Percentiles rank a stretch among this genome's conserved stretches.
phyloP scores from a whole-genome alignment of 1,140 invertebrate species.

The Listronotus bonariensis region DNA sequence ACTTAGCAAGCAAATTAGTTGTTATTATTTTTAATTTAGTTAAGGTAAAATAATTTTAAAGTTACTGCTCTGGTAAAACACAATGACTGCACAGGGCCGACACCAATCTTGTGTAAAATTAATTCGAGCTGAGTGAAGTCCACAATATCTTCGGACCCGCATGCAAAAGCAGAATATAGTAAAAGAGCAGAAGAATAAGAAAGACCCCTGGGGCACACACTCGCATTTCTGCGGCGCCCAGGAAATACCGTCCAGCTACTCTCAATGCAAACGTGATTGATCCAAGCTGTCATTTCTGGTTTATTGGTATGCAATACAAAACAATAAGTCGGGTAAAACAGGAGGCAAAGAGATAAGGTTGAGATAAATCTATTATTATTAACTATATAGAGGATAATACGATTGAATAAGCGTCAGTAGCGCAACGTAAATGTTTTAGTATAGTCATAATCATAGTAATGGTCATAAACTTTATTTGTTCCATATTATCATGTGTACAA shows the following conservation, averaged over 20 bases:
- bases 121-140: slow-evolving; percentile 1
- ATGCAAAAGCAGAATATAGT: slow-evolving; percentile 5
- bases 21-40: no score
- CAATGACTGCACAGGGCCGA: slow-evolving; percentile 8
- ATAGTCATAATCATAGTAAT: no score
- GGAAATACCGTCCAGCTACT: slow-evolving; percentile 13
- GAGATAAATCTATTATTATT: slow-evolving; percentile 20
- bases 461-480: no score
- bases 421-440: no score
- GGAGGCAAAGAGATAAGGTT: slow-evolving; percentile 20
- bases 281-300: slow-evolving; percentile 30
- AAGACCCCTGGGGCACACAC: slow-evolving; percentile 15
- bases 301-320: slow-evolving; percentile 29
- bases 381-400: slow-evolving; percentile 10
- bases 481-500: no score
- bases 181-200: slow-evolving; percentile 15
- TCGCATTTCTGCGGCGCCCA: slow-evolving; percentile 28
- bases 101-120: slow-evolving; percentile 21
- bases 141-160: slow-evolving; percentile 1
- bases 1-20: no score
- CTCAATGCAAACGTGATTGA: slow-evolving; percentile 20
- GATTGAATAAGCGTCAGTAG: not conserved
- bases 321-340: slow-evolving; percentile 32
- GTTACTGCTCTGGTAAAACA: no score
- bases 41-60: no score